These are phyloP conservation scores for Drosophila neonasuta DNA, from an alignment of 2,888 invertebrate genomes.

Conservation along the genomic window DNA sequence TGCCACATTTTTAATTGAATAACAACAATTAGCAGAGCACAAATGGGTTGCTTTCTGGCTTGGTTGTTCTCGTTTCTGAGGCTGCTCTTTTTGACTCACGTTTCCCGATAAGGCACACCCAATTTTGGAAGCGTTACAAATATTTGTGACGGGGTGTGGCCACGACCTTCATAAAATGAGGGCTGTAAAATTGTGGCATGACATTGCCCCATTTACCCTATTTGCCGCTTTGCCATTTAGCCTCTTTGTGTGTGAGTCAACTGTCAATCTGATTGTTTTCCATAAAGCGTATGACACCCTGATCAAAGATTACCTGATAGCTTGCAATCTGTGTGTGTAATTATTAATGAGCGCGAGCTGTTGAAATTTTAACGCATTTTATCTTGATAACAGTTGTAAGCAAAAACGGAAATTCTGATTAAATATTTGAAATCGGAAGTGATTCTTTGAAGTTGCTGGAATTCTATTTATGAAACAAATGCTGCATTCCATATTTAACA, in stretches of 20 bases:
- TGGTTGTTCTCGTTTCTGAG: not conserved
- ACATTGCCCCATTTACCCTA: constrained; percentile 37
- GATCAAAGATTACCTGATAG: constrained; percentile 12
- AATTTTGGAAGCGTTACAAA: constrained; percentile 4
- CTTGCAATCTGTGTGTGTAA: not conserved
- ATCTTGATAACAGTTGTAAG: not conserved
- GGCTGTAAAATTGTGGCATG: constrained; percentile 22
- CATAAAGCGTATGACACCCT: constrained; percentile 16
- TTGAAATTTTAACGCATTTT: not conserved
- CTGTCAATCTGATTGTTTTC: constrained; percentile 11
- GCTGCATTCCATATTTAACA: too few relatives aligned
- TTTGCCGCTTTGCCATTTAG: constrained; percentile 12
- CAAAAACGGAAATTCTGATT: not conserved
- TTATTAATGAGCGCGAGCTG: not conserved
- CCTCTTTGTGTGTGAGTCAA: constrained; percentile 38
- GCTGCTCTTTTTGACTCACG: constrained; percentile 28
- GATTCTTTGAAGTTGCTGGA: not conserved
- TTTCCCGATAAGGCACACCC: constrained; percentile 41
- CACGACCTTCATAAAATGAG: constrained; percentile 18
- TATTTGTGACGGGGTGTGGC: constrained; percentile 24
- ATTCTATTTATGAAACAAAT: not conserved
- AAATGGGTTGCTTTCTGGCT: not conserved
- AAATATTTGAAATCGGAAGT: not conserved
- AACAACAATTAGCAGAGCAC: constrained; percentile 43
- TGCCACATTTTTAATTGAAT: constrained; percentile 51